Evolutionary conservation across 2,113 vertebrate species (phyloP), one percentile per base, ranked within the genome.

Genomic region (Fukomys damarensis): DNA sequence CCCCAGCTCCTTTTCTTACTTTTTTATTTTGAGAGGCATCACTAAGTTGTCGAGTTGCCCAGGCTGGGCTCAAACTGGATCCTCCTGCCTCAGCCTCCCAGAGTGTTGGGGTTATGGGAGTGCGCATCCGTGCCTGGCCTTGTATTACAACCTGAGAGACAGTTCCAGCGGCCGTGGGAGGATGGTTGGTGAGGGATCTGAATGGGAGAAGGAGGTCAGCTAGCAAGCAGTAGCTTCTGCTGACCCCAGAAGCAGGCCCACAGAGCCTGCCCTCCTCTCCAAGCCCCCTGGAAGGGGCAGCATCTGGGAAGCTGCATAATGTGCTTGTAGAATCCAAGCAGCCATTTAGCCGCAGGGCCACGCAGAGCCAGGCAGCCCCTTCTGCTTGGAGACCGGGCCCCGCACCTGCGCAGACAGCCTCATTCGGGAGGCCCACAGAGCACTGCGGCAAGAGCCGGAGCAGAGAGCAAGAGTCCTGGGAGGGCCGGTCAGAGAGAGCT

Each of bases 381-480:
- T 98, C 86, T 97, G 95, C 96, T 89, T 95, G 28, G 96, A 96
- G 96, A 94, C 74, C 97, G 94, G 96, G 95, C 90, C 95, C 96
- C 92, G 96, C 79, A 93, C 95, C 86, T 91, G 93, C 96, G 88
- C 87, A 80, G 81, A 46, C 96, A 43, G 22, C 58, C 43, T 20
- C 2, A 0, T 38, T 3, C 41, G 20, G 63, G 35, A 92, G 41
- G n/a, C 79, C 9, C 26, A 5, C 2, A 4, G 32, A 49, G n/a
- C 14, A 8, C n/a, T 46, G 22, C 30, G 11, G 10, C n/a, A 22
- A 81, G 46, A 17, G 24, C 41, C 38, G 9, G 28, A 5, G 7
- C 52, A 58, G 70, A 41, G 61, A 38, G 20, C 17, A 30, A 70
- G 32, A 49, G 28, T 76, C 12, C 43, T 16, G 32, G 16, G 38